Base-by-base conservation (phyloP, 2,113 vertebrate species). In the Clupea harengus region DNA sequence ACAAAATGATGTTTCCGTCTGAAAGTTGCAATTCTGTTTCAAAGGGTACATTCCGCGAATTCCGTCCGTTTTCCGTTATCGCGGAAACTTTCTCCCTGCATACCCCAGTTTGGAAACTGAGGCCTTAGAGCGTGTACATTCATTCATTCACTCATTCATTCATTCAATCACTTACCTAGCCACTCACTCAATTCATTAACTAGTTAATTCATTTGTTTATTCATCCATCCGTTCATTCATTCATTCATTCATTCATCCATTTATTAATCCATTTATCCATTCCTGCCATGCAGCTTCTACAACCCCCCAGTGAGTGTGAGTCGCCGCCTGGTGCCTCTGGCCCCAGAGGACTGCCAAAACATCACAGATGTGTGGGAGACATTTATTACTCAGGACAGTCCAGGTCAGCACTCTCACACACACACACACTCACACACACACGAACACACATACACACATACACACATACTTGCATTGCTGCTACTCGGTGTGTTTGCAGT, bases 301-400 rank as follows among this genome's bases (percentile, higher is more conserved):
- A 78, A 8, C 25, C 28, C 25, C 0, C n/a, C 64, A 13, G 25
- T 10, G n/a, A 25, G 25, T 2, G n/a, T 2, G n/a, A 72, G 28
- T 39, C 32, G 72, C 28, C 28, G 28, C 0, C 32, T 78, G 28
- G 28, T 44, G 13, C 1, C 72, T 17, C 3, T 44, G 10, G 72
- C 11, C 11, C 72, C 72, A 15, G 72, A 78, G 13, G 72, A 78
- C 25, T 39, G 72, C 72, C 72, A 32, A 8, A 78, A 78, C 72
- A 32, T 78, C 72, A 78, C 72, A 44, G 72, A 78, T 13, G 72
- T 78, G 72, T 78, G 72, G 72, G 72, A 78, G 72, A 32, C 25
- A 1, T 75, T 28, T 28, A 32, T 75, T 54, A 20, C 54, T 39
- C 72, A 78, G 32, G 72, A 78, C 28, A 78, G 28, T 17, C 72